Conservation (phyloP, 2,797 vertebrate genomes). For the Alcedo quadribrachys region DNA sequence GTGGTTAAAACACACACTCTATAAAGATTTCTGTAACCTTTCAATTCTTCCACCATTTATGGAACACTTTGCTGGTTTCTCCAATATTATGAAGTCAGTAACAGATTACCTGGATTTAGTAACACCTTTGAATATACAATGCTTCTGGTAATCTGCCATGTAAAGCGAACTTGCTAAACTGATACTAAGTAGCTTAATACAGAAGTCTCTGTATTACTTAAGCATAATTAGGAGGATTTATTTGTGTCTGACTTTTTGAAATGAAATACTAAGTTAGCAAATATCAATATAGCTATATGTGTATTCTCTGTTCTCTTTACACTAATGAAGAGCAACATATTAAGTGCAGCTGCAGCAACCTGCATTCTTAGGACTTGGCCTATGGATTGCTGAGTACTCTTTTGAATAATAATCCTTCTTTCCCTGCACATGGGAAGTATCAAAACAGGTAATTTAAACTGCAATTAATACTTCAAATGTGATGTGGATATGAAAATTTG, state of each 20-base stretch:
- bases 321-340: not conserved
- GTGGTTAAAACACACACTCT: not conserved
- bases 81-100: not conserved
- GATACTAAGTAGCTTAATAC: not conserved
- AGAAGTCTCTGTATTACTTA: not conserved
- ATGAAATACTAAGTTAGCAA: not conserved
- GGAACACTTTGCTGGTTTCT: not conserved
- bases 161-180: not conserved
- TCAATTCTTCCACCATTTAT: not conserved
- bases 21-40: slow-evolving; percentile 6
- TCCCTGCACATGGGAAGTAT: not conserved
- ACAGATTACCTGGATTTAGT: not conserved
- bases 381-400: not conserved
- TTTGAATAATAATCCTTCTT: not conserved
- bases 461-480: not conserved
- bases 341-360: not conserved
- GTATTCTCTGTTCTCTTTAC: not conserved
- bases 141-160: not conserved
- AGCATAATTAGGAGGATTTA: not conserved
- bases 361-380: not conserved
- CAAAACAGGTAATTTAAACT: not conserved
- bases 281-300: not conserved
- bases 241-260: not conserved
- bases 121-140: not conserved
- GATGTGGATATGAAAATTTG: not conserved